Percentiles rank a stretch among this genome's conserved stretches.
These are phyloP conservation scores for Lepidurus packardi DNA, from an alignment of 1,140 invertebrate genomes.

Conservation along the genomic window DNA sequence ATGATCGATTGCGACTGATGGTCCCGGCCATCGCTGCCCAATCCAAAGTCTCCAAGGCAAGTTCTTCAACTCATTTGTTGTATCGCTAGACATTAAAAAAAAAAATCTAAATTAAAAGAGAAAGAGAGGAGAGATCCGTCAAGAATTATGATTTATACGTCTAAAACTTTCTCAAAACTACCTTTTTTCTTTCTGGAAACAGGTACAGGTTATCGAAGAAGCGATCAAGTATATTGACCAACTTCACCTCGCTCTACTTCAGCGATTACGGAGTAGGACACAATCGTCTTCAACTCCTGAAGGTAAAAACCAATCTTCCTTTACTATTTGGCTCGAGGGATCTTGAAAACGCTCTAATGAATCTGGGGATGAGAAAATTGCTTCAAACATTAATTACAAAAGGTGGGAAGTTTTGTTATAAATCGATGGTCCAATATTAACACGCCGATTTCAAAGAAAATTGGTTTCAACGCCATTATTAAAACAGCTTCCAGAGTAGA, in stretches of 20 bases:
- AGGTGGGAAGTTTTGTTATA: too few species aligned
- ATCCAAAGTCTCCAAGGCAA: slow-evolving; percentile 40
- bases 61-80: slow-evolving; percentile 3
- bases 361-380: too few species aligned
- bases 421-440: too few species aligned
- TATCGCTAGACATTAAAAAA: slow-evolving; percentile 9
- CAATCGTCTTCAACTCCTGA: slow-evolving; percentile 38
- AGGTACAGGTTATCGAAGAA: slow-evolving; percentile 46
- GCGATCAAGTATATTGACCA: slow-evolving; percentile 46
- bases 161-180: neutral
- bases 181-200: slow-evolving; percentile 22
- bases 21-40: slow-evolving; percentile 39
- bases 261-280: slow-evolving; percentile 40
- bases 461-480: too few species aligned
- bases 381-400: too few species aligned
- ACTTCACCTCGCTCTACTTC: slow-evolving; percentile 42
- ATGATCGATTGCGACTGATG: slow-evolving; percentile 39
- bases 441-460: too few species aligned
- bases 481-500: too few species aligned
- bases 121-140: too few species aligned
- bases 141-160: neutral
- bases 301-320: slow-evolving; percentile 37
- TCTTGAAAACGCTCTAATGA: neutral
- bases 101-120: neutral
- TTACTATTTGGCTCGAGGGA: neutral